Evolutionary conservation across 35 echinoderm and acorn worm species (phyloP), one percentile per base, ranked within the genome.

Genomic region (Stichopus chloronotus): DNA sequence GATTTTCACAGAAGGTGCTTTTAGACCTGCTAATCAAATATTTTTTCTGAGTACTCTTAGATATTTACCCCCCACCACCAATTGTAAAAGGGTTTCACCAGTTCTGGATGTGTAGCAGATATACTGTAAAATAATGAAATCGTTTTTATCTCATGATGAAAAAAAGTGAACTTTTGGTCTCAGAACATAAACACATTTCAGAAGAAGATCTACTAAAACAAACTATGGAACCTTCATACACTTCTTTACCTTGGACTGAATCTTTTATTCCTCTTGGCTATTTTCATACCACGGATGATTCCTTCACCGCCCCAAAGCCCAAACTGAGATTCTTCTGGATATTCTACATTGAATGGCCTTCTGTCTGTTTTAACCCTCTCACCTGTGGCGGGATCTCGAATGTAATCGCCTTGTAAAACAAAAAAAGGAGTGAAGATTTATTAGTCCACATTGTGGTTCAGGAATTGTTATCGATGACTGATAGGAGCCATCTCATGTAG

Each of bases 231-330:
- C 23, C 78, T 19, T 12, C 25, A 53, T 59, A 63, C 78, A n/a
- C 11, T 81, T 17, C 14, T 25, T 56, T 85, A 85, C 87, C 87
- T 71, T 61, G 87, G 87, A 54, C 96, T 95, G 58, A 97, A 83
- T 90, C 94, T 92, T 61, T 76, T 93, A 30, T 84, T 93, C 92
- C 65, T 95, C 56, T 94, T 93, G 55, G 94, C 78, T 79, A 96
- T 98, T 55, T 79, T 91, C 88, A 90, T 92, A 6, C 97, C 97
- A 53, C 4, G 21, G 4, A 98, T 91, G 63, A 83, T 10, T 14
- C 97, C 97, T 92, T 98, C 97, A 52, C 97, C 97, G 72, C 93
- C 95, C 97, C 97, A 98, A 10, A 98, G 78, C 21, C 95, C 97
- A 68, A 94, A 68, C 74, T 94, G 93, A 43, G 91, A 83, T 68